Conservation (phyloP, 2,113 vertebrate species). For the Prinia subflava region DNA sequence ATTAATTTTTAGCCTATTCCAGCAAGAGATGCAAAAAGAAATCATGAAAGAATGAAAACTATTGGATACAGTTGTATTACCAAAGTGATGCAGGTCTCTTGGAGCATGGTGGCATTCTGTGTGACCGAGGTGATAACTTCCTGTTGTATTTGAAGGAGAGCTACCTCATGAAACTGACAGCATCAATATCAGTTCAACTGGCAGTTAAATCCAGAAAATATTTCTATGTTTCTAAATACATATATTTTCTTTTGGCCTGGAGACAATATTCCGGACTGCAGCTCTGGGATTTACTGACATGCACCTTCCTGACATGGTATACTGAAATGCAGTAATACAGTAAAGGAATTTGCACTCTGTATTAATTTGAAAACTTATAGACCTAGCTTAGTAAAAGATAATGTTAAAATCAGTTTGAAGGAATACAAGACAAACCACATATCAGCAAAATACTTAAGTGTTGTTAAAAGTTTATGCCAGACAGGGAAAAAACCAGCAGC, state of each 20-base stretch:
- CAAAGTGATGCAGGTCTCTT: background rate
- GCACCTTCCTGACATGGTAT: background rate
- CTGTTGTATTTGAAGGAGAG: background rate
- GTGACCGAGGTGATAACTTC: background rate
- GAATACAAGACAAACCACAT: background rate
- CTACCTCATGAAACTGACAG: background rate
- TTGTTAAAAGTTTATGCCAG: background rate
- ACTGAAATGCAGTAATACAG: background rate
- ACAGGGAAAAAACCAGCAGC: background rate
- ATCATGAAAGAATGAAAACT: background rate
- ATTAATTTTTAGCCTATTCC: constrained; percentile 10
- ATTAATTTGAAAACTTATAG: background rate
- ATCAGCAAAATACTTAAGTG: background rate
- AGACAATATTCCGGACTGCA: background rate
- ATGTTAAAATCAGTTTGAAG: background rate
- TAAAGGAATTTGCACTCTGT: background rate
- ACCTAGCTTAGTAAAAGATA: background rate
- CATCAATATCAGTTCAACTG: background rate
- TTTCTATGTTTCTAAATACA: background rate
- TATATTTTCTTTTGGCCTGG: background rate
- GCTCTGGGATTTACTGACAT: background rate
- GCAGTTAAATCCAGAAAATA: background rate
- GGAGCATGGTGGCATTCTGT: background rate
- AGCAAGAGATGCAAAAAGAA: background rate
- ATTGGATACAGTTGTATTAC: background rate